Evolutionary conservation across 2,888 invertebrate genomes (phyloP).

Genomic region (Drosophila hawaiiensis): DNA sequence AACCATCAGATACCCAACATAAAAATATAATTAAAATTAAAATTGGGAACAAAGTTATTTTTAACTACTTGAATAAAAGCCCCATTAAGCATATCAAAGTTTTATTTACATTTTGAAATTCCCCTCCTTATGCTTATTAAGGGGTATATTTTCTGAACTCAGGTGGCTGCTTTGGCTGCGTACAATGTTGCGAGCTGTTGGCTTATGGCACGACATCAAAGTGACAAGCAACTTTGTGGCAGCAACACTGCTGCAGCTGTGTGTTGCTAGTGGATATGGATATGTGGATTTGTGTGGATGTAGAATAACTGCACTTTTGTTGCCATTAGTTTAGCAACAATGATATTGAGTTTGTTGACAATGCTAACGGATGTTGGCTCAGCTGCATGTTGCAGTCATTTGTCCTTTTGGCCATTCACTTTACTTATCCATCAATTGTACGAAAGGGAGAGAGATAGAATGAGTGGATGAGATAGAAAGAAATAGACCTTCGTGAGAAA

Average conservation of each 20-base stretch:
- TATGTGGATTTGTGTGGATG: background rate
- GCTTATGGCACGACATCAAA: conserved; percentile 35
- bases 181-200: conserved; percentile 18
- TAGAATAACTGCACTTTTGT: conserved; percentile 70
- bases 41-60: background rate
- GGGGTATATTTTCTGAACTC: conserved; percentile 10
- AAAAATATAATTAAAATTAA: background rate
- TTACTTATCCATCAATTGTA: conserved; percentile 20
- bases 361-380: conserved; percentile 72
- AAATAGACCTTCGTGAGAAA: conserved; percentile 64
- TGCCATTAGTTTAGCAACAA: conserved; percentile 58
- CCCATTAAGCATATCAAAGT: too few relatives aligned
- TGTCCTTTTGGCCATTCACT: conserved; percentile 56
- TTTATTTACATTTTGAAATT: background rate
- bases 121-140: background rate
- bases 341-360: conserved; percentile 69
- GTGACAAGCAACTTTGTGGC: conserved; percentile 72
- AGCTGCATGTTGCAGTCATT: conserved; percentile 70
- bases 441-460: background rate
- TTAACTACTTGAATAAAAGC: too few relatives aligned
- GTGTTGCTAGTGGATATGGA: conserved; percentile 3
- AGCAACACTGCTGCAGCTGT: conserved; percentile 44
- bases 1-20: conserved; percentile 17
- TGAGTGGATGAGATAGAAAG: background rate
- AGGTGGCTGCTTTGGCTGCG: conserved; percentile 12